Percentiles rank a stretch among this genome's conserved stretches.
These are phyloP conservation scores for Heterohyrax brucei DNA, from an alignment of 2,797 vertebrate genomes.

Conservation along the genomic window DNA sequence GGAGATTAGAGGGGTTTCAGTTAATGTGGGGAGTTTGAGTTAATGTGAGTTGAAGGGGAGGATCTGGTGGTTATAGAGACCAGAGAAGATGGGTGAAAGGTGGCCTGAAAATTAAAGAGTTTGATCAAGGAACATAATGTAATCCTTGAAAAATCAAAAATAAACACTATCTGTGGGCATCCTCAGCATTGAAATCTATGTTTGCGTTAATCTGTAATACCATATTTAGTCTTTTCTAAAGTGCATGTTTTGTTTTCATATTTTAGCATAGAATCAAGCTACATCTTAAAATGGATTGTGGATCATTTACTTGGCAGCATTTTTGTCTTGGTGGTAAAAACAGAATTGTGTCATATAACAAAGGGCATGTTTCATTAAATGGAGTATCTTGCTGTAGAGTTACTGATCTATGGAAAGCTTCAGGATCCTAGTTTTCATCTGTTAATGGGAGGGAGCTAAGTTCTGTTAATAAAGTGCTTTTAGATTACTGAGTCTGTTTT, in stretches of 20 bases:
- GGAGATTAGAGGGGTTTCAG: not conserved
- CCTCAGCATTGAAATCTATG: not conserved
- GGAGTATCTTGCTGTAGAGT: not conserved
- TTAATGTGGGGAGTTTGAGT: slow-evolving; percentile 22
- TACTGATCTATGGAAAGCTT: not conserved
- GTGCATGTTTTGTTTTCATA: slow-evolving; percentile 23
- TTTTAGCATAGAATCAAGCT: slow-evolving; percentile 36
- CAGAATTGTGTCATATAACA: not conserved
- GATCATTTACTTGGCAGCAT: not conserved
- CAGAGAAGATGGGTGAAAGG: not conserved
- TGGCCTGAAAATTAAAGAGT: not conserved
- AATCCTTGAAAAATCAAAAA: slow-evolving; percentile 19
- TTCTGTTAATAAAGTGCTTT: slow-evolving; percentile 43
- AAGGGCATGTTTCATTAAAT: not conserved
- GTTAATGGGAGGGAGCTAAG: not conserved
- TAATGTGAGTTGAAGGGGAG: slow-evolving; percentile 13
- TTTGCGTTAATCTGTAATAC: slow-evolving; percentile 19
- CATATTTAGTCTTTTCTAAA: slow-evolving; percentile 17
- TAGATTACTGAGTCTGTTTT: not conserved
- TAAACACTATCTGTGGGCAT: not conserved
- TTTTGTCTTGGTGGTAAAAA: slow-evolving; percentile 6
- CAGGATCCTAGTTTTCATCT: not conserved
- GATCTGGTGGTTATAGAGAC: not conserved
- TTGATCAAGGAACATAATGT: not conserved
- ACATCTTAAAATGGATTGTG: slow-evolving; percentile 23